Base-by-base conservation (phyloP, 2,797 vertebrate species). In the Eleutherodactylus coqui region DNA sequence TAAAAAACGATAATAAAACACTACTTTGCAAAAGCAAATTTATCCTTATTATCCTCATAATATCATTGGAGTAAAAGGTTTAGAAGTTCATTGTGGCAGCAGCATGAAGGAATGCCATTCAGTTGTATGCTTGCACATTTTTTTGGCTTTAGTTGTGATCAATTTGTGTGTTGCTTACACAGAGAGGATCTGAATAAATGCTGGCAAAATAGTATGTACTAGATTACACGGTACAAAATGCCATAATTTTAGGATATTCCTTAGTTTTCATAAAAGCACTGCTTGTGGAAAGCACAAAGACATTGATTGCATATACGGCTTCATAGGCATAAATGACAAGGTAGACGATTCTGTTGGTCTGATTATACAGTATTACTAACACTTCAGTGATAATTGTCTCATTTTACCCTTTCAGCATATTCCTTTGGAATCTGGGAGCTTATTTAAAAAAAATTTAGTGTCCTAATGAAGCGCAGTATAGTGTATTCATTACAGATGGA, bases 341-440 rank as follows among this genome's bases (percentile, higher is more conserved):
- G 38, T 41, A 43, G 69, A 72, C 69, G 8, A 49, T 9, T 36
- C 47, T 76, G 21, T 76, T 76, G 47, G 47, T 76, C 27, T 51
- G 27, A 76, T 76, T 53, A 34, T 53, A 76, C 45, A 36, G 36
- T 45, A 45, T 27, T 11, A 73, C 70, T 14, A 73, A 73, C 70
- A 76, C 75, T 76, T 76, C 47, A 53, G 17, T 76, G 47, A 76
- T 76, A 47, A 53, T 34, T 53, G 47, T 21, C 32, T 76, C 3
- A 4, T 75, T 49, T 32, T 49, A 49, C 45, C 67, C 67, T 24
- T 70, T 38, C 8, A 64, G 29, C 32, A 13, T 45, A 45, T 13
- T 45, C 9, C 43, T 45, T 8, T 45, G 43, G 43, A 45, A 45
- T 45, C 9, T n/a, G n/a, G n/a, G n/a, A n/a, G 14, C 14, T 11